Evolutionary conservation across 2,888 invertebrate species (phyloP).

Genomic region (Pecten maximus): DNA sequence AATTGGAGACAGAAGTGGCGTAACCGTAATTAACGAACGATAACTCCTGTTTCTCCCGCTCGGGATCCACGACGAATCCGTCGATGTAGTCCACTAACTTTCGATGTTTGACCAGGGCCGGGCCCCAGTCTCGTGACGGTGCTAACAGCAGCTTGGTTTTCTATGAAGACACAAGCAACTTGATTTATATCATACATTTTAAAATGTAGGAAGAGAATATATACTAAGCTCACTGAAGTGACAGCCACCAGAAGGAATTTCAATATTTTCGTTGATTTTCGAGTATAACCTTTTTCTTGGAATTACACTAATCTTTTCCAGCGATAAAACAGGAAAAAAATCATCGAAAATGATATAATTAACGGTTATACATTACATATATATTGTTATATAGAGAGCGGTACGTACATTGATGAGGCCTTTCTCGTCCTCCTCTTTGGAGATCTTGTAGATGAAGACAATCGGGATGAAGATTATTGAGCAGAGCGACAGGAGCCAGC

Average conservation of each 20-base stretch:
- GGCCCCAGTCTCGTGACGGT: constrained; percentile 75
- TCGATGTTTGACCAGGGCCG: constrained; percentile 72
- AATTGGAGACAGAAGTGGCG: not conserved
- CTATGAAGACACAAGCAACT: constrained; percentile 55
- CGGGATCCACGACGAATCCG: constrained; percentile 73
- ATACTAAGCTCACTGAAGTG: too few relatives aligned
- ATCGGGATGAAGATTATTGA: constrained; percentile 76
- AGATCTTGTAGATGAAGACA: constrained; percentile 69
- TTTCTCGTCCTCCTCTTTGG: constrained; percentile 66
- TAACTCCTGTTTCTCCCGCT: constrained; percentile 52
- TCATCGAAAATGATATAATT: too few relatives aligned
- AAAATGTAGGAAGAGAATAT: too few relatives aligned
- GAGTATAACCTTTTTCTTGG: too few relatives aligned
- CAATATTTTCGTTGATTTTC: too few relatives aligned
- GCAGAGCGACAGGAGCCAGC: constrained; percentile 77
- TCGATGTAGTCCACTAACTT: constrained; percentile 70
- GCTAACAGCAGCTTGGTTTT: constrained; percentile 64
- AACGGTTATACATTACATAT: too few relatives aligned
- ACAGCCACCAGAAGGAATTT: too few relatives aligned
- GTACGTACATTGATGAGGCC: constrained; percentile 37
- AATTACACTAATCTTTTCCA: too few relatives aligned
- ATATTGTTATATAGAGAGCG: not conserved
- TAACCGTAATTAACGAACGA: not conserved
- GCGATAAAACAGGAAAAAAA: too few relatives aligned
- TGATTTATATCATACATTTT: too few relatives aligned